Conservation (phyloP, 2,113 vertebrate genomes). For the Pteruthius melanotis region DNA sequence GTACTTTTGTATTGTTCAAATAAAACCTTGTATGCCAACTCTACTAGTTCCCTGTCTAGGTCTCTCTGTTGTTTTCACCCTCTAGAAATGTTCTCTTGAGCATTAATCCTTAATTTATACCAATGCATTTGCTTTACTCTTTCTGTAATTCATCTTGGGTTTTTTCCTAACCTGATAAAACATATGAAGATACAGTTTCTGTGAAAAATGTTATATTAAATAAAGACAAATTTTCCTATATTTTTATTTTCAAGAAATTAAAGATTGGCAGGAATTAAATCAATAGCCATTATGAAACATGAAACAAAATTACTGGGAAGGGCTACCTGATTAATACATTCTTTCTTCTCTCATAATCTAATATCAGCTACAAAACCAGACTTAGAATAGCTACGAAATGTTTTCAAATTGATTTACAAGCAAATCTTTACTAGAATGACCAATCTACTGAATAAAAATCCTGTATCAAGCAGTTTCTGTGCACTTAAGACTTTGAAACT, state of each 20-base stretch:
- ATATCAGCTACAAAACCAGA: neutral
- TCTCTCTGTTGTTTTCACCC: neutral
- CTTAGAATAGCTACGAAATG: neutral
- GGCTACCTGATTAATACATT: neutral
- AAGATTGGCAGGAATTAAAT: neutral
- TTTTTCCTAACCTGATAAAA: neutral
- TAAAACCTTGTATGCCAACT: neutral
- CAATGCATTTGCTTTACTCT: neutral
- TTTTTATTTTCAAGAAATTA: neutral
- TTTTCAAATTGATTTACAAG: slow-evolving; percentile 14
- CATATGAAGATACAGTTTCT: neutral
- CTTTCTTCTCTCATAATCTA: neutral
- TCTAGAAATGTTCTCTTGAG: neutral
- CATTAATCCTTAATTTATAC: neutral
- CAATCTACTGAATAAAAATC: neutral
- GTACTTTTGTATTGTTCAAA: neutral
- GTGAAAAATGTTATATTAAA: neutral
- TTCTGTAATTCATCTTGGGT: neutral
- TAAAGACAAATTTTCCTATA: neutral
- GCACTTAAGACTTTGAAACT: neutral
- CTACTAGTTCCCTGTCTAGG: neutral
- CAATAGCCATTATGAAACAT: neutral
- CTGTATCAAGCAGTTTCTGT: neutral
- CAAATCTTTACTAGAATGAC: neutral
- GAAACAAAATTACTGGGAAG: neutral